A percentile compares a stretch with the other conserved stretches of the same genome.
Conservation (phyloP, 2,888 invertebrate species). For the Pseudococcus jackbeardsleyi region DNA sequence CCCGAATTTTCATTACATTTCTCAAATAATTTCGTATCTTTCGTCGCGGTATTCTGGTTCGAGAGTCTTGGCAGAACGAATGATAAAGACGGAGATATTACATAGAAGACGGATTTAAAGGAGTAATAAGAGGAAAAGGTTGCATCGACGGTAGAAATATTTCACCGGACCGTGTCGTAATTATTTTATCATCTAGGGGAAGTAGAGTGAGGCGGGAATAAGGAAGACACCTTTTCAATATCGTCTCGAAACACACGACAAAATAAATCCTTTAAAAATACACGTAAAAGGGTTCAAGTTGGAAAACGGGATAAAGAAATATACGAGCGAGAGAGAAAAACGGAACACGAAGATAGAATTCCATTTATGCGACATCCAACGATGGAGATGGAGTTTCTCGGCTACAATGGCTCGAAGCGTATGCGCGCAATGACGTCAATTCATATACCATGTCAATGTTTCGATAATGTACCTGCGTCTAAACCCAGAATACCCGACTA, state of each 20-base stretch:
- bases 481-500: background rate
- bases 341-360: conserved; percentile 26
- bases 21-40: conserved; percentile 4
- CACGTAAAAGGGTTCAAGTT: background rate
- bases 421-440: conserved; percentile 12
- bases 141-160: background rate
- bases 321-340: background rate
- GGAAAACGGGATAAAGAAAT: background rate
- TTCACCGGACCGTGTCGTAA: conserved; percentile 10
- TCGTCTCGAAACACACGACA: background rate
- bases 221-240: conserved; percentile 26
- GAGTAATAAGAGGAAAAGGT: conserved; percentile 3
- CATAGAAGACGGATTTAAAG: background rate
- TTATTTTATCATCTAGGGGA: background rate
- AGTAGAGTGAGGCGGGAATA: background rate
- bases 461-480: background rate
- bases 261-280: conserved; percentile 28
- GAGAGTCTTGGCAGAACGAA: background rate
- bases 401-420: conserved; percentile 21
- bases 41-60: background rate
- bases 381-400: background rate
- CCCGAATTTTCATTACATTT: background rate
- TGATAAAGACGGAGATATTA: background rate
- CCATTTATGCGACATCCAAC: background rate
- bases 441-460: conserved; percentile 10